Conservation (phyloP, 1,140 invertebrate genomes). For the Ctenoplectra terminalis region DNA sequence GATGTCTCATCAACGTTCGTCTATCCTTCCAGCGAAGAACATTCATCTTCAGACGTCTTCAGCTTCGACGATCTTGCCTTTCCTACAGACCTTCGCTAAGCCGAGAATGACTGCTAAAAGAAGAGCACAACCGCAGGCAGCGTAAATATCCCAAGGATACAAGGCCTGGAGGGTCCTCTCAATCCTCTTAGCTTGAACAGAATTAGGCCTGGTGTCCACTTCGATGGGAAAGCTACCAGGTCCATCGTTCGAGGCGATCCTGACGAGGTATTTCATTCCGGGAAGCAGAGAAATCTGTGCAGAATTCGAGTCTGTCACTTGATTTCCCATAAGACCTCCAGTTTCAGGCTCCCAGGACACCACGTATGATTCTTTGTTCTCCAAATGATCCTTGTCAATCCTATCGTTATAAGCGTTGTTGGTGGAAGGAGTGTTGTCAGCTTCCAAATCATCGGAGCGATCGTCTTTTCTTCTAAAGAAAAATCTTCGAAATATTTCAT, state of each 20-base stretch:
- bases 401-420: slow-evolving; percentile 58
- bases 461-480: slow-evolving; percentile 76
- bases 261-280: slow-evolving; percentile 77
- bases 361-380: slow-evolving; percentile 72
- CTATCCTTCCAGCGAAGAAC: background rate
- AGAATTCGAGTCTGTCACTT: slow-evolving; percentile 77
- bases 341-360: slow-evolving; percentile 80
- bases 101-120: slow-evolving; percentile 57
- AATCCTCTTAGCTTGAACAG: slow-evolving; percentile 68
- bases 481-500: slow-evolving; percentile 76
- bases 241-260: slow-evolving; percentile 79
- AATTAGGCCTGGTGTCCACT: slow-evolving; percentile 75
- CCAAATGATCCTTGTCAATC: slow-evolving; percentile 30
- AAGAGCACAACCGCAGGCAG: slow-evolving; percentile 58
- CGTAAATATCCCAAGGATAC: slow-evolving; percentile 66
- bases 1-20: background rate
- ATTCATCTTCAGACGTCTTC: slow-evolving; percentile 45
- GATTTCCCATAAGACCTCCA: slow-evolving; percentile 80
- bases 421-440: slow-evolving; percentile 68
- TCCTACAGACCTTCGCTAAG: slow-evolving; percentile 58
- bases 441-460: slow-evolving; percentile 59
- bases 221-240: slow-evolving; percentile 81
- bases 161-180: slow-evolving; percentile 68
- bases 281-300: slow-evolving; percentile 79
- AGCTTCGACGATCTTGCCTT: slow-evolving; percentile 52